Conservation (phyloP, 2,797 vertebrate genomes). For the Hirundo rustica region DNA sequence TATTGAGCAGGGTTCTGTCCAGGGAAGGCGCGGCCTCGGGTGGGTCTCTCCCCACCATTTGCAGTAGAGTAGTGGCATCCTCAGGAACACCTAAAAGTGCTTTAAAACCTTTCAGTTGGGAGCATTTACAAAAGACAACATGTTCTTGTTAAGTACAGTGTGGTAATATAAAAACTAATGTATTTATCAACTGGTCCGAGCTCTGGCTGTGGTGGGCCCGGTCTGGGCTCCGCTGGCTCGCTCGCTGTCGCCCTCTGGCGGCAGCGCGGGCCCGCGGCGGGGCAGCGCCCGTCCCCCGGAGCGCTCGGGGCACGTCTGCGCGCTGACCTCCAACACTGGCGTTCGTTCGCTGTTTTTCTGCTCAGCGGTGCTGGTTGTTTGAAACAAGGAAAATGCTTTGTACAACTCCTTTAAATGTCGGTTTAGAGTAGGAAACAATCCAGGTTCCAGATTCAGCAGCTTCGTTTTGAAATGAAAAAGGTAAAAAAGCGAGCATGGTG, state of each 20-base stretch:
- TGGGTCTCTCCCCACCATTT: too few relatives aligned
- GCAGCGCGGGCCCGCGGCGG: not conserved
- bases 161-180: not conserved
- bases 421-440: not conserved
- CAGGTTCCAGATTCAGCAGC: not conserved
- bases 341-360: not conserved
- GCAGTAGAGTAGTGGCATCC: not conserved
- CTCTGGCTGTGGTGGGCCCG: not conserved
- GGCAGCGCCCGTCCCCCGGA: not conserved
- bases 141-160: not conserved
- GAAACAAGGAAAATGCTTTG: not conserved
- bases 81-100: not conserved
- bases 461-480: not conserved
- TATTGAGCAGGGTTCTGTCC: fast-evolving
- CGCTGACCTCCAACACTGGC: fast-evolving
- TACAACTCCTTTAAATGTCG: not conserved
- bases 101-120: not conserved
- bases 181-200: not conserved
- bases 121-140: not conserved
- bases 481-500: not conserved
- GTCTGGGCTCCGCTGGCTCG: not conserved
- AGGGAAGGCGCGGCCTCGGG: fast-evolving
- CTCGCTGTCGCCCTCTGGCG: not conserved
- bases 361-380: not conserved
- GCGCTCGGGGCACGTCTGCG: not conserved